Evolutionary conservation across 2,888 invertebrate species (phyloP).

Genomic region (Ctena decussata): DNA sequence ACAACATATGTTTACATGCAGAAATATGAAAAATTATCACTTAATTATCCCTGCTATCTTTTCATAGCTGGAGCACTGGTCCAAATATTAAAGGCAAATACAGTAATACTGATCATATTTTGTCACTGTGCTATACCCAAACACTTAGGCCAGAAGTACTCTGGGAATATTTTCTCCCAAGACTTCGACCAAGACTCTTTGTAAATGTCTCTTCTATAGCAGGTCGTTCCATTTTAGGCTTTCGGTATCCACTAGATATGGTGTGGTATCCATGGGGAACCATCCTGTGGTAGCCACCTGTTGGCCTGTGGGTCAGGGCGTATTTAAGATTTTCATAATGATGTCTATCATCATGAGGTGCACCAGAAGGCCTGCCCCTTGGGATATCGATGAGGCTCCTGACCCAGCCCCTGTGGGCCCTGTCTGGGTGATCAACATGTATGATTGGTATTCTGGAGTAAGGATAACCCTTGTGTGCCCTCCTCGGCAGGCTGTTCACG

Average conservation of each 20-base stretch:
- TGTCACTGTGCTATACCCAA: neutral
- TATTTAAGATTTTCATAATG: slow-evolving; percentile 4
- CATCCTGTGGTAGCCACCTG: slow-evolving; percentile 39
- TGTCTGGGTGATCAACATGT: slow-evolving; percentile 58
- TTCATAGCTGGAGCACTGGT: too few species aligned
- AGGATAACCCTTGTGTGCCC: slow-evolving; percentile 4
- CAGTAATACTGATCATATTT: too few species aligned
- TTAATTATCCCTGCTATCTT: too few species aligned
- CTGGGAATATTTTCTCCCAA: neutral
- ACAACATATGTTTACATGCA: too few species aligned
- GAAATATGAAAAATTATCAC: too few species aligned
- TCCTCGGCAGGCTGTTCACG: slow-evolving; percentile 56
- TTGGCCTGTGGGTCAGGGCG: slow-evolving; percentile 12
- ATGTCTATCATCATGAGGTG: neutral
- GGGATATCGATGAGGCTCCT: slow-evolving; percentile 60
- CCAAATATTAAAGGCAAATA: too few species aligned
- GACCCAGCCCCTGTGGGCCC: slow-evolving; percentile 43
- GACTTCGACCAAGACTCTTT: neutral
- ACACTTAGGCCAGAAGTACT: neutral
- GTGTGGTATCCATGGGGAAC: slow-evolving; percentile 47
- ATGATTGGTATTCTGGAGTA: slow-evolving; percentile 54
- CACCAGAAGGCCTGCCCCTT: neutral
- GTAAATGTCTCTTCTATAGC: neutral
- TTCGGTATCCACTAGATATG: slow-evolving; percentile 27
- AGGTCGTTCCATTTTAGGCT: neutral